Evolutionary conservation across 2,113 vertebrate species (phyloP).

Genomic region (Theropithecus gelada): DNA sequence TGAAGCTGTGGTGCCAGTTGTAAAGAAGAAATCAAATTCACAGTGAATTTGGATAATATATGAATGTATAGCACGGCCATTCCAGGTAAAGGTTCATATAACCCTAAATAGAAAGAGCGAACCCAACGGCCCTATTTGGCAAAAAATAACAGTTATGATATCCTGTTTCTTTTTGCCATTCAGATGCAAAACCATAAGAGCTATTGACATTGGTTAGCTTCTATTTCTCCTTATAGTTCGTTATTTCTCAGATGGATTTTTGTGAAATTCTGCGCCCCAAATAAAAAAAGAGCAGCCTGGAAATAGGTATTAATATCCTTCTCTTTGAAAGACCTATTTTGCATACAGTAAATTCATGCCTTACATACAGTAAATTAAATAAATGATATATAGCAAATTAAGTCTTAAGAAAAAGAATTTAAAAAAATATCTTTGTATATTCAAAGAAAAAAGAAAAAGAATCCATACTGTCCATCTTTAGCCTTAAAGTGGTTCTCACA

Average conservation of each 20-base stretch:
- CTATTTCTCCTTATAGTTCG: background rate
- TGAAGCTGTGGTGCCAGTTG: background rate
- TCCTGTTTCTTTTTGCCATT: background rate
- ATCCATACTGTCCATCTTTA: background rate
- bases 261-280: background rate
- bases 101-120: background rate
- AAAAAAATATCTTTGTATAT: too few relatives aligned
- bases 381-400: background rate
- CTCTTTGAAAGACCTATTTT: slow-evolving; percentile 26
- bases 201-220: background rate
- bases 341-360: background rate
- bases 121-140: background rate
- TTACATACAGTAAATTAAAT: background rate
- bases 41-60: background rate
- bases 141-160: background rate
- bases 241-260: slow-evolving; percentile 44
- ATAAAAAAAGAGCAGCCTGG: background rate
- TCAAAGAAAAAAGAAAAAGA: background rate
- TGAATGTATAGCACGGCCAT: background rate
- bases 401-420: background rate
- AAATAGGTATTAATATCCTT: background rate
- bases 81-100: background rate
- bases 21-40: background rate
- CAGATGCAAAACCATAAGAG: background rate
- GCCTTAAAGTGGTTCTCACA: background rate